Conservation (phyloP, 2,888 invertebrate genomes). For the Scaeva pyrastri region DNA sequence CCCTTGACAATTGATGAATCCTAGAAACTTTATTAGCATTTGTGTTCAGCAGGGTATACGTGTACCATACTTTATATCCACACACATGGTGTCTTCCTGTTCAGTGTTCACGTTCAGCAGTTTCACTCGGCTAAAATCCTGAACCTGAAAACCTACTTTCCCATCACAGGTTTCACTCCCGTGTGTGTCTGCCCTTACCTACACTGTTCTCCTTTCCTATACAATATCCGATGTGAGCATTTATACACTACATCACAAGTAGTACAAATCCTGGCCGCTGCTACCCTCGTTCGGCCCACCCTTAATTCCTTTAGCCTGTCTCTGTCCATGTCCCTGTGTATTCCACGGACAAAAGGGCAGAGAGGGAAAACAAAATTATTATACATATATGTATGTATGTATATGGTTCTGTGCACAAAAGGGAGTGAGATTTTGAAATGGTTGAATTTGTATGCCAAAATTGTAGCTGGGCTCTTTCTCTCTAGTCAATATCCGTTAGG, state of each 20-base stretch:
- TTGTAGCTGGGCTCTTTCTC: slow-evolving; percentile 71
- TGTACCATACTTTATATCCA: neutral
- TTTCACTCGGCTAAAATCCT: slow-evolving; percentile 11
- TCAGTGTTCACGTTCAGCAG: neutral
- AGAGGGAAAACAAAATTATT: slow-evolving; percentile 1
- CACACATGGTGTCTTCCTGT: neutral
- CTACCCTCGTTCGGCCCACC: neutral
- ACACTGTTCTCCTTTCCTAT: neutral
- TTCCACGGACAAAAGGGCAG: neutral
- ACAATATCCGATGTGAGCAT: slow-evolving; percentile 71
- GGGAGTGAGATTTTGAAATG: slow-evolving; percentile 45
- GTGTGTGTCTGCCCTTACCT: neutral
- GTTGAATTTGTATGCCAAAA: slow-evolving; percentile 74
- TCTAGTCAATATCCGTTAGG: slow-evolving; percentile 74
- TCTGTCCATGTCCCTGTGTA: too few species aligned
- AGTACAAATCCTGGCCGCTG: slow-evolving; percentile 42
- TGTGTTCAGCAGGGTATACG: slow-evolving; percentile 41
- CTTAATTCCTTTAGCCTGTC: too few species aligned
- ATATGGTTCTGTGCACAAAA: neutral
- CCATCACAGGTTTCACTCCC: neutral
- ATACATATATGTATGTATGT: neutral
- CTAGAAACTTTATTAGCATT: slow-evolving; percentile 76
- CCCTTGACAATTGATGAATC: slow-evolving; percentile 75
- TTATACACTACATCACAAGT: slow-evolving; percentile 50
- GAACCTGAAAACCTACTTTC: slow-evolving; percentile 6